Percentiles rank a stretch among this genome's conserved stretches.
These are phyloP conservation scores for Aphaenogaster rudis DNA, from an alignment of 1,140 invertebrate species.

Conservation along the genomic window DNA sequence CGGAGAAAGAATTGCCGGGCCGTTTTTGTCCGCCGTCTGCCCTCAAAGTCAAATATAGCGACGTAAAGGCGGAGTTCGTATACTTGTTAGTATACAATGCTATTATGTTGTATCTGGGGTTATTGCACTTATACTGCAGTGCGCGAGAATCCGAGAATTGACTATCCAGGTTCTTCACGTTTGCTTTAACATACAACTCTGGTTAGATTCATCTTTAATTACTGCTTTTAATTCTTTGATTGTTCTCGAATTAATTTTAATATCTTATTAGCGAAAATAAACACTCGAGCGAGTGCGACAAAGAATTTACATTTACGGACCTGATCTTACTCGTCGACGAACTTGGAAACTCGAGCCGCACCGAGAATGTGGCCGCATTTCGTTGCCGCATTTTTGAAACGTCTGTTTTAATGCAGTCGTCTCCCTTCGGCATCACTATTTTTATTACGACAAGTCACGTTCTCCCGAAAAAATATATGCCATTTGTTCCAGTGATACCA, in stretches of 20 bases:
- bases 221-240: neutral
- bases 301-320: neutral
- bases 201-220: neutral
- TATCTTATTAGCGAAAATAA: neutral
- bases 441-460: constrained; percentile 24
- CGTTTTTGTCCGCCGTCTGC: neutral
- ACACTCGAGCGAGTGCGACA: neutral
- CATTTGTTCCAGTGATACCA: constrained; percentile 1
- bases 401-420: neutral
- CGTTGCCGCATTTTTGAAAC: constrained; percentile 6
- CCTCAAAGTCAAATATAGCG: constrained; percentile 29
- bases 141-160: neutral
- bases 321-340: neutral
- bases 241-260: neutral
- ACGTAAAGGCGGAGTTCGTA: neutral
- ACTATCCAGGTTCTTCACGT: neutral
- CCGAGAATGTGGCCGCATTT: neutral
- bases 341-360: neutral
- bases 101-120: constrained; percentile 17
- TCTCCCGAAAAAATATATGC: neutral
- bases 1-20: constrained; percentile 28
- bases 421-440: too few relatives aligned
- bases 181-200: neutral
- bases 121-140: constrained; percentile 11
- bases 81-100: neutral